Conservation (phyloP, 2,113 vertebrate genomes). For the Passer domesticus region DNA sequence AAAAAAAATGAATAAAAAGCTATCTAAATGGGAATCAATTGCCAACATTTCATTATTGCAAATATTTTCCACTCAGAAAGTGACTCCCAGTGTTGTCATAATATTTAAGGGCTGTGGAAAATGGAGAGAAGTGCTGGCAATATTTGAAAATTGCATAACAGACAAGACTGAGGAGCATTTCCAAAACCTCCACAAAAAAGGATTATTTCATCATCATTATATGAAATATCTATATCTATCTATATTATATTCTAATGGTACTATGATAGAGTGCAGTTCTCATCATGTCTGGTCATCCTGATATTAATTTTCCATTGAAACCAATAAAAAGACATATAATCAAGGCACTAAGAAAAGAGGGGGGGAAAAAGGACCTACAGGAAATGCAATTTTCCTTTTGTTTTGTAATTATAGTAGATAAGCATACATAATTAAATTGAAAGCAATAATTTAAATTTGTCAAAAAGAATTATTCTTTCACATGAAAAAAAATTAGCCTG, state of each 20-base stretch:
- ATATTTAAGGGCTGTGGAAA: background rate
- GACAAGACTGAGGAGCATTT: background rate
- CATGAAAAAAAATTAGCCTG: background rate
- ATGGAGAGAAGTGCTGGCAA: background rate
- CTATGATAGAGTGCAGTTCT: background rate
- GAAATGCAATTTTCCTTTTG: background rate
- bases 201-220: background rate
- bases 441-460: background rate
- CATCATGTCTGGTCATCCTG: background rate
- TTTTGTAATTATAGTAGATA: background rate
- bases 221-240: background rate
- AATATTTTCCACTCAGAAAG: background rate
- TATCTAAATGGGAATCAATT: background rate
- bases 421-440: background rate
- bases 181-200: background rate
- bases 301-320: background rate
- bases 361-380: background rate
- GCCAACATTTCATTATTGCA: background rate
- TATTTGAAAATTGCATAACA: background rate
- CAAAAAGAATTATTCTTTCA: background rate
- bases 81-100: background rate
- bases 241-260: background rate
- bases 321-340: background rate
- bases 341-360: background rate
- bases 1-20: background rate